These are phyloP conservation scores for Atlantisia rogersi DNA, from an alignment of 2,113 vertebrate species.

Conservation along the genomic window DNA sequence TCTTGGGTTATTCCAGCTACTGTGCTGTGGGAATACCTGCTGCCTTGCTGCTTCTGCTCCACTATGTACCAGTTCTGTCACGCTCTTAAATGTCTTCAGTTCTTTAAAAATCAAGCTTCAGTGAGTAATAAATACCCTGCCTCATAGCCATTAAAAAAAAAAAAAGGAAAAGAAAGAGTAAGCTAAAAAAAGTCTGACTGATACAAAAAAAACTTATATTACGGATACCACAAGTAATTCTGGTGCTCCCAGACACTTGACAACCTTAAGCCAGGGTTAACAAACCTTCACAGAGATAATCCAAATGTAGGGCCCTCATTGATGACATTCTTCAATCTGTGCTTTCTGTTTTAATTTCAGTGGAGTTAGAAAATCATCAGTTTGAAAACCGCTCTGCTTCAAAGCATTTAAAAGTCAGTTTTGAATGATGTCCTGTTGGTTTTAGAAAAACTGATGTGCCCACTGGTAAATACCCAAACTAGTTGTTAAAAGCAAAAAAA, in stretches of 20 bases:
- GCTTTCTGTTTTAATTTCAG: background rate
- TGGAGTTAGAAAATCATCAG: background rate
- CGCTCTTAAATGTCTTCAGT: background rate
- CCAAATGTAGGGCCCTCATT: background rate
- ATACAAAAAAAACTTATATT: background rate
- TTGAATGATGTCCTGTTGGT: background rate
- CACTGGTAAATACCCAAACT: background rate
- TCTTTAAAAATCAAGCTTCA: background rate
- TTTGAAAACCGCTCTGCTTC: background rate
- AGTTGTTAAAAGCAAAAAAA: background rate
- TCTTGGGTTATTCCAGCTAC: background rate
- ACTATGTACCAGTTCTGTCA: background rate
- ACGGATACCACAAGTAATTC: background rate
- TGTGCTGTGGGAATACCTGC: background rate
- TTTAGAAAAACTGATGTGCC: background rate
- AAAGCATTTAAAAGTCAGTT: background rate
- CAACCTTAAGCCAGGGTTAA: background rate
- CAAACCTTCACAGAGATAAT: background rate
- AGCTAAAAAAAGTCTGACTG: accelerated
- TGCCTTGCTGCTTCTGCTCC: background rate
- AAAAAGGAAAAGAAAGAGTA: background rate
- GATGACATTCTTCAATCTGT: background rate
- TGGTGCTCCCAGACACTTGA: background rate
- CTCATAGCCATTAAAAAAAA: background rate
- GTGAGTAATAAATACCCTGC: background rate